Conservation (phyloP, 1,140 invertebrate genomes). For the Drosophila santomea region DNA sequence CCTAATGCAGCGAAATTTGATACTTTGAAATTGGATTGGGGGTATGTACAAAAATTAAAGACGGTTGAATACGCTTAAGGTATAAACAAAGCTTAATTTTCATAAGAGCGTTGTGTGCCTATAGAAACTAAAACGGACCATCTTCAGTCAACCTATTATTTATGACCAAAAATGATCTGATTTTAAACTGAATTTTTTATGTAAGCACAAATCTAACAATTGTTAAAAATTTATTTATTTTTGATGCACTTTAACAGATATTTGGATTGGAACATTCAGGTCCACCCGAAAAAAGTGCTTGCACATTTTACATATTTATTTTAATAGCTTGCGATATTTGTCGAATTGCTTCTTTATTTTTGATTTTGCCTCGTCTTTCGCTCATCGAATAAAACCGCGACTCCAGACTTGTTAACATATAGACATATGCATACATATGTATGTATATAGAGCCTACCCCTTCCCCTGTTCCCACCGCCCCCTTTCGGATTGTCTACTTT, state of each 20-base stretch:
- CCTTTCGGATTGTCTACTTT: background rate
- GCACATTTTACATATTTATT: constrained; percentile 51
- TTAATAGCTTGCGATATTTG: constrained; percentile 64
- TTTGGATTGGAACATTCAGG: background rate
- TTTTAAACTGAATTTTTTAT: background rate
- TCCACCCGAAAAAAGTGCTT: constrained; percentile 25
- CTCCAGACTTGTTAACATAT: constrained; percentile 40
- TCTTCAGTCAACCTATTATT: no score
- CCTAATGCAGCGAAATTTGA: background rate
- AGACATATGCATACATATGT: constrained; percentile 1
- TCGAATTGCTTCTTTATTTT: constrained; percentile 62
- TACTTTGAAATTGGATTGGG: constrained; percentile 1
- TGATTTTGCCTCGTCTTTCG: constrained; percentile 38
- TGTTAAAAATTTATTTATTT: background rate
- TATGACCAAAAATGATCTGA: no score
- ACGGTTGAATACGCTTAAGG: background rate
- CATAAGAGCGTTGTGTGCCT: no score
- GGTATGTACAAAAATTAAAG: background rate
- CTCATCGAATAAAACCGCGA: constrained; percentile 30
- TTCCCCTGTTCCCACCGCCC: background rate
- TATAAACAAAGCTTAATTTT: background rate
- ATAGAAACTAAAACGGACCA: no score
- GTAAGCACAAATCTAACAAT: no score
- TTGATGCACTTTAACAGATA: background rate
- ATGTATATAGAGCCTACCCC: constrained; percentile 2